Conservation (phyloP, 2,113 vertebrate genomes). For the Meriones unguiculatus region DNA sequence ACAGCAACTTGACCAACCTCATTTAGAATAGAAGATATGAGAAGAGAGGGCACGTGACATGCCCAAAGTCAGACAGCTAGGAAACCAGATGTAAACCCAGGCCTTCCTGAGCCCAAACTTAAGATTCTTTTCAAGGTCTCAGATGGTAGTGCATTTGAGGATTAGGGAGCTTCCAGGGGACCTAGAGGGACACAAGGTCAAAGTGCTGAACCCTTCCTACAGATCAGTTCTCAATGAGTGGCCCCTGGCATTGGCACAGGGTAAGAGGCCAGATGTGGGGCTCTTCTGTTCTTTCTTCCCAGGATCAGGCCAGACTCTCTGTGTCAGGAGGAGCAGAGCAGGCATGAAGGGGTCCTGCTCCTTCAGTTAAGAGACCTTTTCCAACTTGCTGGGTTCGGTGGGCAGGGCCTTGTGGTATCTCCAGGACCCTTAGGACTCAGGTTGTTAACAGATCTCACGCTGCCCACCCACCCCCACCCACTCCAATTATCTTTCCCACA, state of each 20-base stretch:
- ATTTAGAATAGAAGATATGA: not conserved
- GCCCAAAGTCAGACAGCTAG: not conserved
- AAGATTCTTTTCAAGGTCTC: not conserved
- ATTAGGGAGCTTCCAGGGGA: not conserved
- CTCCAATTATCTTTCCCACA: not conserved
- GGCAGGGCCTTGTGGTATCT: not conserved
- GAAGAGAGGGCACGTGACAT: not conserved
- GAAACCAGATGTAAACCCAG: not conserved
- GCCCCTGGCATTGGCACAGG: fast-evolving
- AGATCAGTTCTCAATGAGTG: not conserved
- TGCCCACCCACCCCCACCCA: too few relatives aligned
- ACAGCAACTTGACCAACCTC: not conserved
- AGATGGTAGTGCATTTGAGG: not conserved
- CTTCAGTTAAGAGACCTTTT: not conserved
- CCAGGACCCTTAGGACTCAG: not conserved
- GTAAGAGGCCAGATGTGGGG: not conserved
- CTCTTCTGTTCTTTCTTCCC: not conserved
- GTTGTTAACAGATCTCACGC: not conserved
- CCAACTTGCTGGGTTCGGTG: not conserved
- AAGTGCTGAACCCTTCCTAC: not conserved
- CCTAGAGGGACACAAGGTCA: not conserved
- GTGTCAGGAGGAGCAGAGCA: not conserved
- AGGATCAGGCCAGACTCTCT: not conserved
- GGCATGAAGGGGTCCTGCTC: too few relatives aligned
- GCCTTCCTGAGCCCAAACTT: not conserved